Base-by-base conservation (phyloP, 2,888 invertebrate species). In the Tachina lurida region DNA sequence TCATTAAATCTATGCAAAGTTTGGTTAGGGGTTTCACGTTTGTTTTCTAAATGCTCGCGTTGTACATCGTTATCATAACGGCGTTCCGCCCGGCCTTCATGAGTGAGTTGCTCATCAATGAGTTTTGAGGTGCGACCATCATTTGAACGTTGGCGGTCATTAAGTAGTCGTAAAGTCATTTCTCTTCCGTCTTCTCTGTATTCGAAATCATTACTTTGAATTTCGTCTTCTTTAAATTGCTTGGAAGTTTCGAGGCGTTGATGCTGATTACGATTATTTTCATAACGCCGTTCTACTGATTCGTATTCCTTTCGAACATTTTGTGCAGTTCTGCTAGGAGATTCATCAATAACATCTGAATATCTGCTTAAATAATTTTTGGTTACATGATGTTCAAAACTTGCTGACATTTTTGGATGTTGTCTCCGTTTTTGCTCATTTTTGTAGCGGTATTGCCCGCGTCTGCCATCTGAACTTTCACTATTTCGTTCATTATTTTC, bases 241-340 rank as follows among this genome's bases (percentile, higher is more conserved):
- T n/a, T 65, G 31, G 65, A 45, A 17, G 17, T 45, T 45, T 39
- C 10, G n/a, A 60, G 8, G 43, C 7, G 43, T 17, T 10, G 10
- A 2, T 62, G 17, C 10, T 74, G 82, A 12, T 62, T 31, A 19
- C 12, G 43, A 60, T 12, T 52, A 19, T 60, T 74, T 13, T 22
- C 31, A 49, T 74, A 19, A 31, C 12, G 19, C 2, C 65, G 58
- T 15, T 39, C 15, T 22, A 0, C 13, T 15, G 43, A 39, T 63
- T 70, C 75, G 15, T 17, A 52, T 60, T 74, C 62, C 5, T 10
- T 62, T 31, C n/a, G 19, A 0, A 54, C 22, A 62, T 15, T 5
- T 41, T 41, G 49, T n/a, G 13, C 19, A 45, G 17, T 22, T 47
- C 19, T 12, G 10, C 10, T 15, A 9, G 15, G 58, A 22, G 45